Evolutionary conservation across 1,140 invertebrate genomes (phyloP), one percentile per base, ranked within the genome.

Genomic region (Cryptotermes secundus): DNA sequence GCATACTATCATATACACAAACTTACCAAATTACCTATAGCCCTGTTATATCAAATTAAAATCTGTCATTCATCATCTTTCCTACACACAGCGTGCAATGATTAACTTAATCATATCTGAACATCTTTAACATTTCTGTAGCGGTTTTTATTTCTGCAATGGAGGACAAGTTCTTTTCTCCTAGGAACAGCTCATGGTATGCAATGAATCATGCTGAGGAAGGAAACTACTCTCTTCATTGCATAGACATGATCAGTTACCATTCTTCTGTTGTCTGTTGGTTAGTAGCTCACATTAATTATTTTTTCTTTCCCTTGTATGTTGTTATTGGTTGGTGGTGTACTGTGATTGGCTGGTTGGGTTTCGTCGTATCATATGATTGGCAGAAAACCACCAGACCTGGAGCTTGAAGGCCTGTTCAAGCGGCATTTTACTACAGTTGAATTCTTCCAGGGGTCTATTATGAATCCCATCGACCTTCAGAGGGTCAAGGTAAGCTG

Each of bases 351-450:
- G 81, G 81, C n/a, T 45, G 81, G 81, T 72, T 72, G 26, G 59
- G 59, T 72, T 72, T 72, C 59, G 59, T 72, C 59, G 59, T 72
- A 82, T 82, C 42, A 42, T 83, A 45, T 84, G 42, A 36, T 82
- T 84, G 80, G 84, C 85, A 97, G 95, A 94, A 96, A 97, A 92
- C 95, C 95, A 91, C 95, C 95, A 90, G 97, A 99, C 93, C 94
- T 99, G 92, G 98, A 99, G 94, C 93, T 99, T 93, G 98, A 99
- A 94, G 97, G 98, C 93, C 95, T 99, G 89, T 98, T 99, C 94
- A 99, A 99, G 93, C 95, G 98, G 92, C 98, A 99, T 94, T 99
- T 99, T 94, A 99, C 98, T 88, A 99, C 98, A 89, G 98, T 99
- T 92, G 97, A 99, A 93, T 99, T 99, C 95, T 99, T 99, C 95